phyloP scores from a whole-genome alignment of 2,113 vertebrate genomes.

The Neofelis nebulosa region DNA sequence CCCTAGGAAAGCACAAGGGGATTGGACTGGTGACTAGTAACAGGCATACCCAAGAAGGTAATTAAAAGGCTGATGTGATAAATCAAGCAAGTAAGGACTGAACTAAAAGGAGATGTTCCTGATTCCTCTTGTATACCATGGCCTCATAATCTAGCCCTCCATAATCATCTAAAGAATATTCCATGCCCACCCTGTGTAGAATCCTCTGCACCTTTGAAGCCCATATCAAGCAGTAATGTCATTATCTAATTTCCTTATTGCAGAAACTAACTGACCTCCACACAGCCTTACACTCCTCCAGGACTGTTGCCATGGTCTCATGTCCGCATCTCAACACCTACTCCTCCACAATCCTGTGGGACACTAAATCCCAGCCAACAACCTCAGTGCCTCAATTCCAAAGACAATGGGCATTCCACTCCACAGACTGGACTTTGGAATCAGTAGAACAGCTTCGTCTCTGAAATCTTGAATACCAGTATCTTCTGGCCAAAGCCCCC shows the following conservation, averaged over 20 bases:
- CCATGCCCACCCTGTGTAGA: background rate
- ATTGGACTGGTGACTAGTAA: background rate
- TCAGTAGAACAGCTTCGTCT: background rate
- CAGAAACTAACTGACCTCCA: background rate
- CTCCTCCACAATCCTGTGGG: background rate
- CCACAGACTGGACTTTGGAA: background rate
- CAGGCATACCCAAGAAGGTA: background rate
- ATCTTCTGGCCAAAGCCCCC: background rate
- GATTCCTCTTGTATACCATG: background rate
- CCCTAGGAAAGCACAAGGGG: background rate
- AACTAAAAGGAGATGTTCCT: background rate
- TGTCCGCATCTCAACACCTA: background rate
- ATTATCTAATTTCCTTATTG: background rate
- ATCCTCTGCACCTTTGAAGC: background rate
- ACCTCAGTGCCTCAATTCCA: background rate
- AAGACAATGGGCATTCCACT: background rate
- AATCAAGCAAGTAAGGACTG: background rate
- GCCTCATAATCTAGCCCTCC: background rate
- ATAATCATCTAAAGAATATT: background rate
- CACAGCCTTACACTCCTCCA: background rate
- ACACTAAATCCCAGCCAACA: background rate
- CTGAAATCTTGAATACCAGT: background rate
- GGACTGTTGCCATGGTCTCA: background rate
- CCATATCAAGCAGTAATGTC: accelerated
- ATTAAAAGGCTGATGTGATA: background rate